Conservation (phyloP, 2,113 vertebrate species). For the Coryphaenoides rupestris region DNA sequence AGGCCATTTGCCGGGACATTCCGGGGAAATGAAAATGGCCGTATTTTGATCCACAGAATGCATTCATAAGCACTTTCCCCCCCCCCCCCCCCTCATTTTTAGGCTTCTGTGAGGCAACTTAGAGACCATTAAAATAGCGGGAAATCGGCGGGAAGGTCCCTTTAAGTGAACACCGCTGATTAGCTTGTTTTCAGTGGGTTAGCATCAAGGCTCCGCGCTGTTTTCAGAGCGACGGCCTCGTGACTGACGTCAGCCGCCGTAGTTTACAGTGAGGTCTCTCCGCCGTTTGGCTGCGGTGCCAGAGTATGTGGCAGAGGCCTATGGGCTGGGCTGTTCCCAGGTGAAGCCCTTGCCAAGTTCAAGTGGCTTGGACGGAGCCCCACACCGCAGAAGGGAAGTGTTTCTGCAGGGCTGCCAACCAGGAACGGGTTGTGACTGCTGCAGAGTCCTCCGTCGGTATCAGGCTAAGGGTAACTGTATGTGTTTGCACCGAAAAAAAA, state of each 20-base stretch:
- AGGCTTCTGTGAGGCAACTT: too few relatives aligned
- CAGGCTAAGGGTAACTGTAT: constrained; percentile 37
- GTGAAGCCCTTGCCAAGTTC: constrained; percentile 68
- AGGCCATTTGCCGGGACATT: too few relatives aligned
- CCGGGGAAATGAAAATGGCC: too few relatives aligned
- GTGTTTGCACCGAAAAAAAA: constrained; percentile 30
- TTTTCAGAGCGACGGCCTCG: too few relatives aligned
- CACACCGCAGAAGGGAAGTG: constrained; percentile 64
- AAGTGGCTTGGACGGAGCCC: constrained; percentile 70
- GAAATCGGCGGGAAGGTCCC: too few relatives aligned
- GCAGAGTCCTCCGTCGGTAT: constrained; percentile 33
- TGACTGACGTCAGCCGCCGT: constrained; percentile 45
- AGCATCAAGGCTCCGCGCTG: too few relatives aligned
- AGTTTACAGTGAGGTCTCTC: constrained; percentile 46
- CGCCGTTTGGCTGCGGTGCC: constrained; percentile 40
- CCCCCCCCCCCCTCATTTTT: too few relatives aligned
- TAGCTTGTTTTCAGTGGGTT: too few relatives aligned
- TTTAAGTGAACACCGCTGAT: too few relatives aligned
- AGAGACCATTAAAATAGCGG: too few relatives aligned
- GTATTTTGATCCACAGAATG: too few relatives aligned
- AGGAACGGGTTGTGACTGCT: constrained; percentile 39
- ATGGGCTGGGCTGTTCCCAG: constrained; percentile 64
- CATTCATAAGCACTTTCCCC: too few relatives aligned
- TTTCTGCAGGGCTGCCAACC: constrained; percentile 61
- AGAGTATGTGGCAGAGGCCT: constrained; percentile 57